Base-by-base conservation (phyloP, 2,797 vertebrate species). In the Nannoperca australis region DNA sequence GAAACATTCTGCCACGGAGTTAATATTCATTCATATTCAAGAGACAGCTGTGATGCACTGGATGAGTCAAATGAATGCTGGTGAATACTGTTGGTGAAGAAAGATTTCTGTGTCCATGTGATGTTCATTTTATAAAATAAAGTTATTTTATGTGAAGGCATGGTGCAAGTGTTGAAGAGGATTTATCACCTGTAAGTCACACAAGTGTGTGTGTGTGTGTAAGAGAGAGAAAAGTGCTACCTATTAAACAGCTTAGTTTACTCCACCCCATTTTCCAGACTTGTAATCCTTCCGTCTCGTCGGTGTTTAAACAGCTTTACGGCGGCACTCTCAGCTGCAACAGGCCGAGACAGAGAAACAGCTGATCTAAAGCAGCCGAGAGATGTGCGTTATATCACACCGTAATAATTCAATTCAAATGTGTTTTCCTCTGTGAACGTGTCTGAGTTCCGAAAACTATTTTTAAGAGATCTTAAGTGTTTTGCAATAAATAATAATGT, bases 181-280 rank as follows among this genome's bases (percentile, higher is more conserved):
- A 8, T 30, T 34, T 30, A 68, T 64, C 27, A 73, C 54, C 44
- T 64, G 51, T 20, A 49, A 79, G n/a, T 17, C 15, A 62, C 10
- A 73, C 4, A 62, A 18, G 68, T 71, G 5, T 20, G 15, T 12
- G 47, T 14, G 38, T 61, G 42, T 12, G 47, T 14, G 38, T 61
- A 38, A 55, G 24, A 42, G 58, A 50, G 62, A 74, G 81, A 51
- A 85, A 89, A 92, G 74, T 86, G 84, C 58, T 40, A 58, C 76
- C 75, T 66, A 76, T 88, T 85, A 89, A 92, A 90, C 64, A 79
- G 51, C 51, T 88, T 62, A 70, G 78, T 78, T 83, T 58, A 81
- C 88, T 85, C 88, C 86, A 86, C 89, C 88, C 85, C 24, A 61
- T 85, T 86, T 88, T 92, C 90, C 87, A 94, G 90, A 93, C 87